Evolutionary conservation across 1,140 invertebrate species (phyloP), one percentile per base, ranked within the genome.

Genomic region (Caenorhabditis inopinata): DNA sequence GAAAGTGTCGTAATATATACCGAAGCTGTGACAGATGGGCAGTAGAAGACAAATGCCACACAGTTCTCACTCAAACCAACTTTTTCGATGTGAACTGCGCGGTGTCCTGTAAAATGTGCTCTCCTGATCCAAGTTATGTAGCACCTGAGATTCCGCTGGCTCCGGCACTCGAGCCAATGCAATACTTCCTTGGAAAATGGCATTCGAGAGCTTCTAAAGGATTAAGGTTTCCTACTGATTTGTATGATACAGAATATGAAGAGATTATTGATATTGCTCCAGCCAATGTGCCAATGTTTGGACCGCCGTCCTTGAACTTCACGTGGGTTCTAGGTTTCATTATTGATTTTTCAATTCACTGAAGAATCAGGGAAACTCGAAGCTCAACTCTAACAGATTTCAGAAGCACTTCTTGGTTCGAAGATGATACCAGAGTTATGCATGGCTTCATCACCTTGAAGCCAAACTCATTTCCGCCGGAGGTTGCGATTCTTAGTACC

Each of bases 41-140:
- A 25, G 85, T 88, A 79, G 87, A 88, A 78, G 87, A 88, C 74
- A 88, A 88, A 68, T 88, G 87, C 74, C 87, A 88, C 51, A 74
- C 88, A 35, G 87, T 88, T 32, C 18, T 80, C 29, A 87, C 85
- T 25, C 85, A 88, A 80, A 88, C 87, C 38, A 88, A 88, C 62
- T 88, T 88, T 48, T 88, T 88, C 62, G 87, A 88, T 82, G 86
- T 88, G 21, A 88, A 88, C 58, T 88, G 87, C 76, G 87, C 87
- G 1, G 78, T 88, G 29, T 84, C 83, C 29, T 88, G 87, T 51
- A 86, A 88, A 53, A 84, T 87, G 81, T 88, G 87, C 82, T 79
- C 74, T 29, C 76, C 84, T 21, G 87, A 88, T 82, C 78, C 84
- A 7, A 81, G 77, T 18, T 79, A 88, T 25, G 86, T 84, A 58